Conservation (phyloP, 1,140 invertebrate species). For the Trypoxylus dichotomus region DNA sequence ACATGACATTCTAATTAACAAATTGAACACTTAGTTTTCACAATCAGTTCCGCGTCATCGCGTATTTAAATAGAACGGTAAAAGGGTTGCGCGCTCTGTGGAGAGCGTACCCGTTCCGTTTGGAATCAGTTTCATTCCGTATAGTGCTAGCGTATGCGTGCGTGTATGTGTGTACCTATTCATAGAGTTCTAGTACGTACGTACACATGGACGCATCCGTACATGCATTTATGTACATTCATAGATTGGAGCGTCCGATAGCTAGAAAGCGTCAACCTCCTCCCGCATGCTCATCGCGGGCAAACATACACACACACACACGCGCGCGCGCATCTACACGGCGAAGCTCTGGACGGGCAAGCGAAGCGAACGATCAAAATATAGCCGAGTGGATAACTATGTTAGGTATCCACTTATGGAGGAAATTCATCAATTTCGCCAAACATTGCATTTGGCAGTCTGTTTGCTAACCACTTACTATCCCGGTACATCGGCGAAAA, state of each 20-base stretch:
- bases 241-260: not conserved
- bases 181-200: not conserved
- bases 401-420: constrained; percentile 29
- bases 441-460: constrained; percentile 29
- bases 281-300: not conserved
- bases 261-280: not conserved
- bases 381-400: constrained; percentile 29
- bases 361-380: constrained; percentile 18
- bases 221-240: not conserved
- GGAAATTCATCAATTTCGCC: constrained; percentile 30
- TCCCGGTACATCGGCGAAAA: constrained; percentile 8
- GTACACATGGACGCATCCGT: not conserved
- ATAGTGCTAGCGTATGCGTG: too few relatives aligned
- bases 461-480: constrained; percentile 23
- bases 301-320: not conserved
- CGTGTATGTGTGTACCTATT: not conserved
- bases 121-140: not conserved
- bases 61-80: constrained; percentile 22
- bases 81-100: not conserved
- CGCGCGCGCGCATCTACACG: not conserved
- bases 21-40: constrained; percentile 21
- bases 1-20: constrained; percentile 22
- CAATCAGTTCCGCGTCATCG: constrained; percentile 11
- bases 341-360: not conserved
- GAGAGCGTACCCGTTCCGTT: not conserved